Conservation (phyloP, 2,797 vertebrate genomes). For the Molossus molossus region DNA sequence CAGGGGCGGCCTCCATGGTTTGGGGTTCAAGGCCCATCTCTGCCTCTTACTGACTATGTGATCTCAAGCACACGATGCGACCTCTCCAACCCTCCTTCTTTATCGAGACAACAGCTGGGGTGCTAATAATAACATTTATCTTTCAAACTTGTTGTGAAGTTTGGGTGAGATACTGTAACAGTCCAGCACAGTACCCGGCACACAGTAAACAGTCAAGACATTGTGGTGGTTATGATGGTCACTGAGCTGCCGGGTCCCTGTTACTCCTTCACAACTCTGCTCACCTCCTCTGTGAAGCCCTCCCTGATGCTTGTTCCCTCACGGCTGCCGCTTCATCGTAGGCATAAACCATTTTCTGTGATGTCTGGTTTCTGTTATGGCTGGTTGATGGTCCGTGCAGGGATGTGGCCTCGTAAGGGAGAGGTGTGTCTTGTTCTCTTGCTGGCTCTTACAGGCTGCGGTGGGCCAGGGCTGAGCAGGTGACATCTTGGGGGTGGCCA, state of each 20-base stretch:
- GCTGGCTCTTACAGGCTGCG: fast-evolving
- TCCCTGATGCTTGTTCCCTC: neutral
- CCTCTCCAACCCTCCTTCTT: neutral
- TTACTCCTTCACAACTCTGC: neutral
- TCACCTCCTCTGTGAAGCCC: neutral
- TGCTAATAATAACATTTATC: too few species aligned
- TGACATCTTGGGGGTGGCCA: neutral
- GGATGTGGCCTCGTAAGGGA: neutral
- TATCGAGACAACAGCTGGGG: neutral
- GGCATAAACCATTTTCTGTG: neutral
- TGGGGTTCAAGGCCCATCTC: neutral
- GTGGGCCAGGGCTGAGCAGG: too few species aligned
- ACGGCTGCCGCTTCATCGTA: neutral
- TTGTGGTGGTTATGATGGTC: too few species aligned
- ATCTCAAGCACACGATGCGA: neutral
- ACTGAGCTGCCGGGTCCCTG: neutral
- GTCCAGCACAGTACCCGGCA: fast-evolving
- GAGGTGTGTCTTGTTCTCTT: fast-evolving
- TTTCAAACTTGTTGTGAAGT: neutral
- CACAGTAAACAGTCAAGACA: neutral
- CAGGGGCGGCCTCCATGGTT: neutral
- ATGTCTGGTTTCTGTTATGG: neutral
- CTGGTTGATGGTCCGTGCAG: neutral
- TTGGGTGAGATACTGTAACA: neutral
- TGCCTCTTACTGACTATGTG: neutral